phyloP scores from a whole-genome alignment of 2,797 vertebrate species.

The Pteropus rufus region DNA sequence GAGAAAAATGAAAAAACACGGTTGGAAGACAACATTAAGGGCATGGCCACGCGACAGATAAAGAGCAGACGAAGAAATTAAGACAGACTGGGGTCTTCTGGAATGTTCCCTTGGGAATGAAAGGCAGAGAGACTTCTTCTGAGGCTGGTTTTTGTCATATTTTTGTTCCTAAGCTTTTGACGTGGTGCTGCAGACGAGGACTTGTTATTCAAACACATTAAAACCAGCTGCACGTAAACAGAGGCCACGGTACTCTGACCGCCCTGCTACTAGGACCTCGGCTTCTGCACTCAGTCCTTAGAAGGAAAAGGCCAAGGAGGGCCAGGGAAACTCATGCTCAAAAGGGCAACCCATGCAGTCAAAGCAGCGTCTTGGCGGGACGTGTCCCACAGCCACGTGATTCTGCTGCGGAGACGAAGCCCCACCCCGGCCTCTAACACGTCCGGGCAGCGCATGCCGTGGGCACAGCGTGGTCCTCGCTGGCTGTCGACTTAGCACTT shows the following conservation, averaged over 20 bases:
- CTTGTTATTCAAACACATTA: not conserved
- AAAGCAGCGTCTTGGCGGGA: not conserved
- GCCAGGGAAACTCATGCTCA: not conserved
- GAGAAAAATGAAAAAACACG: not conserved
- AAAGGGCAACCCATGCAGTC: no score
- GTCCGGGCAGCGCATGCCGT: fast-evolving
- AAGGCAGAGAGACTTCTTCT: not conserved
- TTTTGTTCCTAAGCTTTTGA: not conserved
- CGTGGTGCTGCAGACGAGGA: not conserved
- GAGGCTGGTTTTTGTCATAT: not conserved
- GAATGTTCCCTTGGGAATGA: not conserved
- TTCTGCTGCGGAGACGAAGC: no score
- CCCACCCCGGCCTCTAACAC: fast-evolving
- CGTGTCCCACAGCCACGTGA: not conserved
- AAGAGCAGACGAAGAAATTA: not conserved
- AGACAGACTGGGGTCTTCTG: no score
- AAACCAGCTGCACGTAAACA: not conserved
- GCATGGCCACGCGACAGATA: not conserved
- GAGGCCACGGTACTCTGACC: not conserved
- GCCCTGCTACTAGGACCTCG: not conserved
- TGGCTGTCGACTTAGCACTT: no score
- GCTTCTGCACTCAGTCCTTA: not conserved
- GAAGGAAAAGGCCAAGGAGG: not conserved
- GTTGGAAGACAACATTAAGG: not conserved
- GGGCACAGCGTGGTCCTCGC: not conserved